Percentiles rank a stretch among this genome's conserved stretches.
Evolutionary conservation across 2,797 vertebrate genomes (phyloP).

Genomic region (Ispidina picta): DNA sequence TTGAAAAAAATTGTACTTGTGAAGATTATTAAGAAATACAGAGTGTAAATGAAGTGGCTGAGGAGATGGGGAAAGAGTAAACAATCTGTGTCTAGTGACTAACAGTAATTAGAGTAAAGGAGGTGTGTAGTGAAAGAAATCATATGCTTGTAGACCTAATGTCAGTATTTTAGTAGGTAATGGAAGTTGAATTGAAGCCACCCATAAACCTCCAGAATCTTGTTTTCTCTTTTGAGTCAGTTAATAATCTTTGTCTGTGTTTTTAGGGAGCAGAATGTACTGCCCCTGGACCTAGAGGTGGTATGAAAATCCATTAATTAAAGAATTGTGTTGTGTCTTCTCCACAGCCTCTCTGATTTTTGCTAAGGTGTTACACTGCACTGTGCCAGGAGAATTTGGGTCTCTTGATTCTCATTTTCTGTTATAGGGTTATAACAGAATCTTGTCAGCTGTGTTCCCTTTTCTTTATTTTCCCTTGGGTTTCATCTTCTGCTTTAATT

Average conservation of each 20-base stretch:
- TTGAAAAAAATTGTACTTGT: neutral
- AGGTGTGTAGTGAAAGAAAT: neutral
- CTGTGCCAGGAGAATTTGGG: neutral
- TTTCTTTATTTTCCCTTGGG: neutral
- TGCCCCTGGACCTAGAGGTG: neutral
- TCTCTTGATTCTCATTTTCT: neutral
- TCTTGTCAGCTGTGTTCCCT: neutral
- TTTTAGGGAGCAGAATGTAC: neutral
- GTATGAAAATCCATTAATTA: neutral
- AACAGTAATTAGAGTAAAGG: neutral
- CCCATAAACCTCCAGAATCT: neutral
- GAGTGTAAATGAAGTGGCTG: neutral
- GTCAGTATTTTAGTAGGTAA: neutral
- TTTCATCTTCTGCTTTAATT: neutral
- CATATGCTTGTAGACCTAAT: neutral
- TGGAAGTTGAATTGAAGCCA: neutral
- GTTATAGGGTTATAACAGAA: neutral
- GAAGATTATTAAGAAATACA: neutral
- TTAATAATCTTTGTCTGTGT: rapidly evolving
- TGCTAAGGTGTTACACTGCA: neutral
- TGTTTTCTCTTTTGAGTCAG: neutral
- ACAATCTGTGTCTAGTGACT: neutral
- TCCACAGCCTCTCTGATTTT: neutral
- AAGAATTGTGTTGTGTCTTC: neutral
- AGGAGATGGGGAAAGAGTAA: neutral